Evolutionary conservation across 2,113 vertebrate species (phyloP), one percentile per base, ranked within the genome.

Genomic region (Daphoenositta chrysoptera): DNA sequence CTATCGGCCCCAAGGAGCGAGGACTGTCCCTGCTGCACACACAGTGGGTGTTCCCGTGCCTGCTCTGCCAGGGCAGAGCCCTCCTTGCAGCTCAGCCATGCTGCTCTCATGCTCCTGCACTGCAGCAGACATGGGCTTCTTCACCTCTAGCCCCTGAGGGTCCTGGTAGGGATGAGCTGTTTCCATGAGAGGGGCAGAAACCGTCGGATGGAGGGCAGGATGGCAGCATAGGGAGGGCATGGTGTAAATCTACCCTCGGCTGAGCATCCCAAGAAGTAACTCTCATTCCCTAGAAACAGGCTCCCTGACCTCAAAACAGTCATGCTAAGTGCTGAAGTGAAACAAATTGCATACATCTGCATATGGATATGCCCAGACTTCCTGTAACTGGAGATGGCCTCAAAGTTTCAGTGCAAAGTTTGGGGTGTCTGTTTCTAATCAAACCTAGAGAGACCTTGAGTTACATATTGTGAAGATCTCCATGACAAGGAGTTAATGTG

Each of bases 341-440:
- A 92, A 94, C 92, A 95, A 96, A 97, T 93, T 91, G 70, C 92
- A 54, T 82, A 60, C 95, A 87, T 91, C 95, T 94, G 84, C 94
- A 95, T 93, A 92, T 80, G 75, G 85, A 90, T 91, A 77, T 88
- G 75, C 53, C 79, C 88, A 87, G 75, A 77, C 63, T 94, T 97
- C 95, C 94, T 96, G 94, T 92, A 97, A 95, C 66, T 80, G 86
- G 96, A 96, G 95, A 94, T 80, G 82, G 85, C 75, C 92, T 94
- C 92, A 83, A 83, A 96, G 78, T 86, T 93, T 68, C 82, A 83
- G 35, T 19, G 61, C 71, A 53, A 92, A 85, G 58, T 93, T 95
- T 85, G 79, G 90, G 94, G 75, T 90, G 69, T 80, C 95, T 95
- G 92, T 85, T 95, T 95, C 90, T 88, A 92, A 94, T 96, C 96